A percentile compares a stretch with the other conserved stretches of the same genome.
phyloP scores from a whole-genome alignment of 2,888 invertebrate genomes.

The Euplexia lucipara region DNA sequence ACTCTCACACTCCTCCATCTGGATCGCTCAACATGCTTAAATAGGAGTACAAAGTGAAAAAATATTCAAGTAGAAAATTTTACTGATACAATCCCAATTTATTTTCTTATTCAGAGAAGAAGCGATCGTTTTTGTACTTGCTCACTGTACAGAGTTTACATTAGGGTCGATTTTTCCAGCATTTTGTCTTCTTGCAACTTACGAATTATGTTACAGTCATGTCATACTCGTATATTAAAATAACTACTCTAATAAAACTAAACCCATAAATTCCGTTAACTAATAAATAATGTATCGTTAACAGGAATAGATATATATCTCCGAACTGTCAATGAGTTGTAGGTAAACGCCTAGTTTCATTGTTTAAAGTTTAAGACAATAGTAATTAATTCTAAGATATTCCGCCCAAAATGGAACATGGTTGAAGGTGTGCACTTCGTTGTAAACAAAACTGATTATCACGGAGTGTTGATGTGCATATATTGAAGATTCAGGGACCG shows the following conservation, averaged over 20 bases:
- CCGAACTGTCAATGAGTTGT: conserved; percentile 28
- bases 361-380: conserved; percentile 46
- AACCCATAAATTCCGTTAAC: conserved; percentile 15
- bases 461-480: neutral
- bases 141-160: too few relatives aligned
- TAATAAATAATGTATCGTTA: conserved; percentile 52
- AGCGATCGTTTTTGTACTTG: too few relatives aligned
- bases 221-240: neutral
- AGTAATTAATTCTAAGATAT: conserved; percentile 51
- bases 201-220: neutral
- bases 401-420: conserved; percentile 34
- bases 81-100: too few relatives aligned
- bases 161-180: neutral
- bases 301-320: conserved; percentile 42
- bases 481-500: too few relatives aligned
- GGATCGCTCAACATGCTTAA: too few relatives aligned
- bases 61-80: too few relatives aligned
- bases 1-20: too few relatives aligned
- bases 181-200: neutral
- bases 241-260: conserved; percentile 10
- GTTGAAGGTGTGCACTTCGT: conserved; percentile 8
- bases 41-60: too few relatives aligned
- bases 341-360: conserved; percentile 42
- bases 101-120: too few relatives aligned
- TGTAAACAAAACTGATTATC: conserved; percentile 16